A percentile compares a stretch with the other conserved stretches of the same genome.
Conservation (phyloP, 2,888 invertebrate genomes). For the Heterodera filipjevi region DNA sequence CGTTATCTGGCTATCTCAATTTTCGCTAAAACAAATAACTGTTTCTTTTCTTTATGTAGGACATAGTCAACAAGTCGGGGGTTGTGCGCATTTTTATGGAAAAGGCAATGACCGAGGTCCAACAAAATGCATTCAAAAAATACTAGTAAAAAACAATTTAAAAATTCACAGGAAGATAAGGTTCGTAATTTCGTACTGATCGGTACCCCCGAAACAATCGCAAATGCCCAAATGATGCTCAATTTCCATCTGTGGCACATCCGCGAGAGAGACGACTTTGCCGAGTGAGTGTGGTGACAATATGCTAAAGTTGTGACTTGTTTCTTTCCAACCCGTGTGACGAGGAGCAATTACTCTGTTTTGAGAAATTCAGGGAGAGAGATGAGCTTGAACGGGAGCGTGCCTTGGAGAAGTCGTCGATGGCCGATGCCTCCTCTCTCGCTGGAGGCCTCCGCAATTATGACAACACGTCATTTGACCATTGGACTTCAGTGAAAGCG, state of each 20-base stretch:
- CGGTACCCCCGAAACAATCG: slow-evolving; percentile 26
- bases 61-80: slow-evolving; percentile 98
- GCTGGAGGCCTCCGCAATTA: not conserved
- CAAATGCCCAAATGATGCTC: slow-evolving; percentile 74
- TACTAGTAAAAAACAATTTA: not conserved
- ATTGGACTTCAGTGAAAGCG: not conserved
- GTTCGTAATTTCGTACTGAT: slow-evolving; percentile 35
- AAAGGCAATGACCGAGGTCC: slow-evolving; percentile 84
- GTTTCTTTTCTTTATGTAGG: not conserved
- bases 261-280: slow-evolving; percentile 73
- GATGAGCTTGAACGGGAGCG: not conserved
- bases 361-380: not conserved
- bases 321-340: too few species aligned
- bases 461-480: slow-evolving; percentile 3
- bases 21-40: too few species aligned
- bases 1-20: too few species aligned
- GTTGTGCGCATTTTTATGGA: slow-evolving; percentile 93
- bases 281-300: too few species aligned
- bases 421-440: not conserved
- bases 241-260: slow-evolving; percentile 95
- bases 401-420: not conserved
- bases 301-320: too few species aligned
- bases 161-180: not conserved
- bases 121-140: not conserved
- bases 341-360: too few species aligned